Evolutionary conservation across 2,113 vertebrate genomes (phyloP).

Genomic region (Falcunculus frontatus): DNA sequence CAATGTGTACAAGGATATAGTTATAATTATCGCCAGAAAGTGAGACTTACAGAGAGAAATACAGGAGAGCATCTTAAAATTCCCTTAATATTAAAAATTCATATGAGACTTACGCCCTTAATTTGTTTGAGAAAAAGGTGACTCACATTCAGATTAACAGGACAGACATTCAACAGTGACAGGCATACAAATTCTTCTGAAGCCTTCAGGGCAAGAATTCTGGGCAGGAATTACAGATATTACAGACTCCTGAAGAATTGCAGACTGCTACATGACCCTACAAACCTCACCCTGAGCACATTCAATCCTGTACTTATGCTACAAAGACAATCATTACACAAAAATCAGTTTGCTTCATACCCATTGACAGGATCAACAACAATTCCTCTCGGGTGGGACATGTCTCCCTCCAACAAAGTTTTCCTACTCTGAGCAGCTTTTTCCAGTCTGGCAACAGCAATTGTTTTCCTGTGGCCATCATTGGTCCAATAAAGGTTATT

Average conservation of each 20-base stretch:
- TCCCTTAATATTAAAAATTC: background rate
- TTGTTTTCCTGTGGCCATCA: constrained; percentile 94
- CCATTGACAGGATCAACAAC: constrained; percentile 94
- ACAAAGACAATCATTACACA: background rate
- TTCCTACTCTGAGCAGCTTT: constrained; percentile 90
- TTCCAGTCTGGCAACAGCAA: constrained; percentile 91
- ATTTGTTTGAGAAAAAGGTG: background rate
- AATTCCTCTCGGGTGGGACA: constrained; percentile 96
- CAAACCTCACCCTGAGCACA: background rate
- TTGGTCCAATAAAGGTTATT: constrained; percentile 99
- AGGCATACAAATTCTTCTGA: background rate
- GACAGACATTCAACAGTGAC: background rate
- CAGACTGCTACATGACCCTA: background rate
- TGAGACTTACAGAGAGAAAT: background rate
- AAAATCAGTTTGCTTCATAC: constrained; percentile 63
- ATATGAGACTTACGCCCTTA: background rate
- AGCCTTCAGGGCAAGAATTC: background rate
- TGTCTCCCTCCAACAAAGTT: constrained; percentile 91
- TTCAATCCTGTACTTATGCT: background rate
- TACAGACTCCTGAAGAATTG: background rate
- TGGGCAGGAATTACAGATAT: background rate
- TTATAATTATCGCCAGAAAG: background rate
- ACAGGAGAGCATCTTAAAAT: background rate
- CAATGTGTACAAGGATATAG: background rate
- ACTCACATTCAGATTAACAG: background rate